Evolutionary conservation across 2,888 invertebrate genomes (phyloP), one percentile per base, ranked within the genome.

Genomic region (Oithona nana): DNA sequence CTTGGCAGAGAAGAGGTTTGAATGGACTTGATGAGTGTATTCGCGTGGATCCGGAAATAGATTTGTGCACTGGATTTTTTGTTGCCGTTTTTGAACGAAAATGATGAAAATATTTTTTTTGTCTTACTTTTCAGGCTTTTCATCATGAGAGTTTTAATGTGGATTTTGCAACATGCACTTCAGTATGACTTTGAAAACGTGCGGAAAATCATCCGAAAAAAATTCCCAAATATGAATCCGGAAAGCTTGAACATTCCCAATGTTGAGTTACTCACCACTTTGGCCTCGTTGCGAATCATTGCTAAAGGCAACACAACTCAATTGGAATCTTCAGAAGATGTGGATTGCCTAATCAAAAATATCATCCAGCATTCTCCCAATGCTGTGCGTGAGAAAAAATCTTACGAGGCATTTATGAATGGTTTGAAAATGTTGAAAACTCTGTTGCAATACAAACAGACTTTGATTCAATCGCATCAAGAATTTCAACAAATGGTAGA

Each of bases 61-160:
- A 93, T 75, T 74, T 81, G 3, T 89, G 92, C 0, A 92, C 86
- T 72, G 97, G 97, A 1, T 95, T 98, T 74, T 98, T 98, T 74
- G 79, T 97, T 39, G 93, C 95, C 1, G 81, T 93, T 59, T 84
- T 97, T 68, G 86, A 71, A 65, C 66, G 67, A 61, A 30, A 57
- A 39, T 6, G 39, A 39, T 11, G 39, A 11, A 39, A 39, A 39
- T 39, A 16, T 11, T 16, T 39, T 39, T 39, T 16, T 39, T 39
- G 6, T 39, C 39, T 39, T n/a, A n/a, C n/a, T 39, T 39, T 39
- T 6, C 39, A 39, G 39, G 16, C 16, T 6, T 39, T 16, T 11
- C 6, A 39, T 39, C 8, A 39, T 16, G 8, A 11, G 39, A 39
- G 16, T 39, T 16, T 39, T 39, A 16, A 39, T 6, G 8, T 39